Conservation (phyloP, 2,797 vertebrate species). For the Microctenopoma lineatum region DNA sequence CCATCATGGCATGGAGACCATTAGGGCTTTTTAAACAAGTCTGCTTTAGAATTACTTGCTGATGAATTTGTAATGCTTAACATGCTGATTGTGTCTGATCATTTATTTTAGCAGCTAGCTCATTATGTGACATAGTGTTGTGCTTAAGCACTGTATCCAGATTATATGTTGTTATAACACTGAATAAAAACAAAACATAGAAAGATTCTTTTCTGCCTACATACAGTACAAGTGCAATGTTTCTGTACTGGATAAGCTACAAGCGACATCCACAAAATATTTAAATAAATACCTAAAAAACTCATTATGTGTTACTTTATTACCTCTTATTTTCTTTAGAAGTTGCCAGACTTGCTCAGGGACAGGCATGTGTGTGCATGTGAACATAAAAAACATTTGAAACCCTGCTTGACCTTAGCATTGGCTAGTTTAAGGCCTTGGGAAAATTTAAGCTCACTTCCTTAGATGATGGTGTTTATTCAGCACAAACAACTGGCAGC, state of each 20-base stretch:
- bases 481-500: not conserved
- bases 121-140: constrained; percentile 17
- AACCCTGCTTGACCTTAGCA: not conserved
- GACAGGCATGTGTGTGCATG: not conserved
- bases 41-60: constrained; percentile 24
- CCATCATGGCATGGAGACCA: constrained; percentile 56
- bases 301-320: not conserved
- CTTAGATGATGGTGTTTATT: not conserved
- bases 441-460: not conserved
- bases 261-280: not conserved
- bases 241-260: not conserved
- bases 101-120: constrained; percentile 12
- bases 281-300: constrained; percentile 52
- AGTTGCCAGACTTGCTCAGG: not conserved
- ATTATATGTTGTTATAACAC: constrained; percentile 3
- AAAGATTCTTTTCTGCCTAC: not conserved
- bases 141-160: not conserved
- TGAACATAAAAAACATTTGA: constrained; percentile 14
- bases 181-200: not conserved
- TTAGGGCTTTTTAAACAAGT: constrained; percentile 53
- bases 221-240: too few species aligned
- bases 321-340: not conserved
- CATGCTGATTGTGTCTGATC: constrained; percentile 35
- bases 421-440: not conserved
- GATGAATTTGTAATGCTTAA: constrained; percentile 23